Percentiles rank a stretch among this genome's conserved stretches.
These are phyloP conservation scores for Aotus griseimembra DNA, from an alignment of 2,797 vertebrate species.

Conservation along the genomic window DNA sequence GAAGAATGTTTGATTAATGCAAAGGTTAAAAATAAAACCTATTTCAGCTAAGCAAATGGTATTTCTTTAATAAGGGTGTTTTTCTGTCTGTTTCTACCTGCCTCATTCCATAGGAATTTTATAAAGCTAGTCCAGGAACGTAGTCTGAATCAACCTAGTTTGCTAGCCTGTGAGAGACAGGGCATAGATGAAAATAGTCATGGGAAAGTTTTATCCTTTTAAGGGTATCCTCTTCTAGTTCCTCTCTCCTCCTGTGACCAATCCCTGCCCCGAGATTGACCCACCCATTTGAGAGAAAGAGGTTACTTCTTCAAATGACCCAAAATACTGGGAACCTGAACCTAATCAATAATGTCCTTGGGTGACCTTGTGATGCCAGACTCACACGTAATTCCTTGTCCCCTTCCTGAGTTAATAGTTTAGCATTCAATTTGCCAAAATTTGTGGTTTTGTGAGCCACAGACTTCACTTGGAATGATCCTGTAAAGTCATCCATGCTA, in stretches of 20 bases:
- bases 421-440: background rate
- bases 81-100: constrained; percentile 16
- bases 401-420: constrained; percentile 36
- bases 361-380: constrained; percentile 25
- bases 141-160: constrained; percentile 37
- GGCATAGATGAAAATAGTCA: background rate
- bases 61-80: constrained; percentile 36
- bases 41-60: constrained; percentile 50
- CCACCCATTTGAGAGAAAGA: constrained; percentile 27
- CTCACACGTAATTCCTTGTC: constrained; percentile 29
- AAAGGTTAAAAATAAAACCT: constrained; percentile 13
- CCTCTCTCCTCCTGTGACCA: background rate
- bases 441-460: constrained; percentile 34
- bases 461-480: constrained; percentile 40
- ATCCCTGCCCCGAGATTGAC: background rate
- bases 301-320: background rate
- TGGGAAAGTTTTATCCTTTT: background rate
- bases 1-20: constrained; percentile 1
- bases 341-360: constrained; percentile 7
- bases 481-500: background rate
- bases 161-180: background rate
- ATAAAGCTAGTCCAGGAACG: constrained; percentile 35
- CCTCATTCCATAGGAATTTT: constrained; percentile 43
- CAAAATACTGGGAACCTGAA: background rate
- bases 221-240: background rate